A percentile compares a stretch with the other conserved stretches of the same genome.
These are phyloP conservation scores for Denticeps clupeoides DNA, from an alignment of 2,797 vertebrate genomes.

Conservation along the genomic window DNA sequence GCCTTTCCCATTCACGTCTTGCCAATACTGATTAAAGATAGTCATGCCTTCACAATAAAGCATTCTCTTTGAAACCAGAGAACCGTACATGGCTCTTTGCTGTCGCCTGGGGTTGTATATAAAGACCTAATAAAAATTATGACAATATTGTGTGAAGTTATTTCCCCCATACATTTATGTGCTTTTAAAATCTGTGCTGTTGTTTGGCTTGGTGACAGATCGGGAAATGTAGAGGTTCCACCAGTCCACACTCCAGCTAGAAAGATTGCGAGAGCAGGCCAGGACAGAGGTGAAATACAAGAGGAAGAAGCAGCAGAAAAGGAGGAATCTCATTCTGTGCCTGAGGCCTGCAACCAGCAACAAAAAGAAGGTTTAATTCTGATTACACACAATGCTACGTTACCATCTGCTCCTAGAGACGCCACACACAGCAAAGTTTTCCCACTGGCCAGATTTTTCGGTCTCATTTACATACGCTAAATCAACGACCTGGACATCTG, in stretches of 20 bases:
- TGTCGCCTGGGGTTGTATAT: too few species aligned
- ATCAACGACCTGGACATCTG: too few species aligned
- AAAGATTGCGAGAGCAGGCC: constrained; percentile 41
- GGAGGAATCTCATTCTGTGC: constrained; percentile 9
- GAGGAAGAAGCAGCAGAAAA: constrained; percentile 9
- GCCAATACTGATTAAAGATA: constrained; percentile 7
- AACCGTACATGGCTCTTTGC: constrained; percentile 28
- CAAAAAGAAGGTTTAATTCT: not conserved
- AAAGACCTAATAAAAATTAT: too few species aligned
- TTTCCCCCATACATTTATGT: too few species aligned
- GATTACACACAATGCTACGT: not conserved
- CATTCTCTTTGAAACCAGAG: not conserved
- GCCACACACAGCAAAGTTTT: constrained; percentile 2
- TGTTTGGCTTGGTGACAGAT: constrained; percentile 41
- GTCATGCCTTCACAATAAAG: constrained; percentile 2
- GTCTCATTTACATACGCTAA: constrained; percentile 3
- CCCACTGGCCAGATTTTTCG: not conserved
- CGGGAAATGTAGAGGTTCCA: constrained; percentile 40
- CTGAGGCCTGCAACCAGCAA: constrained; percentile 7
- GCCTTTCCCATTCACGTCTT: constrained; percentile 22
- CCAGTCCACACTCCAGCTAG: constrained; percentile 48
- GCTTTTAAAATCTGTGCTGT: constrained; percentile 36
- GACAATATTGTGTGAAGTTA: too few species aligned
- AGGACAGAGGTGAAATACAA: constrained; percentile 6
- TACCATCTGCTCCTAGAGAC: not conserved